phyloP scores from a whole-genome alignment of 2,113 vertebrate genomes.

The Rousettus leschenaultii region DNA sequence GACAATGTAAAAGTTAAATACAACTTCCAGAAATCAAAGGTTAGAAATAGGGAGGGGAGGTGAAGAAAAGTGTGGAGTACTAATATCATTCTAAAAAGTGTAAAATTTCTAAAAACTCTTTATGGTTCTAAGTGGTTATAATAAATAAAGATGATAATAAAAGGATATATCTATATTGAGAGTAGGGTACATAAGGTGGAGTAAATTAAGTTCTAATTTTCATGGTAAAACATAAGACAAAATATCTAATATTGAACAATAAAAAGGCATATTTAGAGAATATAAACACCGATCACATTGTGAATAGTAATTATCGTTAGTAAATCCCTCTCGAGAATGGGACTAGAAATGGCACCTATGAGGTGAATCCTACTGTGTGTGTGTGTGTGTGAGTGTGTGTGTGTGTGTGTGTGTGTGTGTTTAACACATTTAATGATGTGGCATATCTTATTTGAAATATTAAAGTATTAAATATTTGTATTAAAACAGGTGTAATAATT shows the following conservation, averaged over 20 bases:
- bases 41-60: background rate
- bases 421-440: background rate
- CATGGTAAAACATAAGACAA: background rate
- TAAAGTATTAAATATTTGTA: background rate
- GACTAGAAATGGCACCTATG: background rate
- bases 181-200: rapidly evolving
- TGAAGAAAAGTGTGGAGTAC: background rate
- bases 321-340: background rate
- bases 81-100: background rate
- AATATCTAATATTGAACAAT: background rate
- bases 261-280: background rate
- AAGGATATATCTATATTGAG: background rate
- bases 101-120: background rate
- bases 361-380: background rate
- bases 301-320: background rate
- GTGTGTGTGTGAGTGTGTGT: background rate
- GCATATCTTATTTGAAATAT: background rate
- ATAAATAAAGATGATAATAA: background rate
- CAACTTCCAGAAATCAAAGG: background rate
- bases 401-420: background rate
- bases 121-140: background rate
- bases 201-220: background rate
- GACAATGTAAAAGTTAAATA: background rate
- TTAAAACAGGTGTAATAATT: background rate
- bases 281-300: background rate